Evolutionary conservation across 2,113 vertebrate species (phyloP), one percentile per base, ranked within the genome.

Genomic region (Clarias magur): DNA sequence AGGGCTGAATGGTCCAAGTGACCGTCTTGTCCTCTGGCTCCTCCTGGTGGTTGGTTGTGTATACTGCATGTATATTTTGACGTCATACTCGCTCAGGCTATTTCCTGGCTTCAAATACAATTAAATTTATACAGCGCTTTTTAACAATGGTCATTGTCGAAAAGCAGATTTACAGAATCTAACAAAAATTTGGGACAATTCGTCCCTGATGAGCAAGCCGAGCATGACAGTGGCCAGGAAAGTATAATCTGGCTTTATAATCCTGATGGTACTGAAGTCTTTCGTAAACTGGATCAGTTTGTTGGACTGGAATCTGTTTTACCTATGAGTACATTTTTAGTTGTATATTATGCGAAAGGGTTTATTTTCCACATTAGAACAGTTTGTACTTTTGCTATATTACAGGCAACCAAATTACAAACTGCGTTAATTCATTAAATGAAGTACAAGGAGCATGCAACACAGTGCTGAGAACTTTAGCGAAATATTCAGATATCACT

Each of bases 21-120:
- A 75, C 42, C 21, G 42, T 57, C 30, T 62, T 42, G 83, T 76
- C 68, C 23, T 85, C 34, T 85, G 83, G 68, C 70, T 48, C 70
- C 83, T 42, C 70, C 83, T 85, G 56, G 25, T 62, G 83, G 63
- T 85, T 34, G 0, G 4, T 11, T 25, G 4, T 48, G 34, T 73
- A 12, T 19, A 60, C 54, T 75, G 23, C 56, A 38, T 38, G 0
- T 3, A 30, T 10, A 42, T 42, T 38, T 38, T 17, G 27, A n/a
- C 62, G 11, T 63, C n/a, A 27, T 3, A 15, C n/a, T 30, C 12
- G 0, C 63, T 65, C 63, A 65, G 63, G 25, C 10, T n/a, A 3
- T 10, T 65, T 13, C 3, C 3, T 65, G 25, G 10, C 42, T 48
- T 48, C 42, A 0, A 48, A 48, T 48, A 48, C 4, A 48, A 48